A percentile compares a stretch with the other conserved stretches of the same genome.
Conservation (phyloP, 2,888 invertebrate genomes). For the Andrena marginata region DNA sequence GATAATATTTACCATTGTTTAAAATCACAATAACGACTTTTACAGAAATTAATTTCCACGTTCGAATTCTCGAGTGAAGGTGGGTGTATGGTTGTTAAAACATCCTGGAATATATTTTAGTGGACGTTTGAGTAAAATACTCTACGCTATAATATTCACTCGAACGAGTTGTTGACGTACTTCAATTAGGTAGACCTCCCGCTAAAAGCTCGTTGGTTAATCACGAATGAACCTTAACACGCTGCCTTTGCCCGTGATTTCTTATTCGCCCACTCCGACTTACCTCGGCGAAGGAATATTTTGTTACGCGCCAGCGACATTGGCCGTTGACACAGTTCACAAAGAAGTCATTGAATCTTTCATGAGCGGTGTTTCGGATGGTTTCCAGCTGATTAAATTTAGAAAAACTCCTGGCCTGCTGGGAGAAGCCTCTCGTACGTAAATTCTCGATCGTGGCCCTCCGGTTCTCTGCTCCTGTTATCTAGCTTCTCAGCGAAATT, state of each 20-base stretch:
- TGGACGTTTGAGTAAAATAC: no score
- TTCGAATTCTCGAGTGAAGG: no score
- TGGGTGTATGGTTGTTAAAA: no score
- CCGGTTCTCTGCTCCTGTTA: slow-evolving; percentile 2
- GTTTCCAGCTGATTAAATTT: slow-evolving; percentile 57
- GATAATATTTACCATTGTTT: neutral
- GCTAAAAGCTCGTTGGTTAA: neutral
- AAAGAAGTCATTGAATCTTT: slow-evolving; percentile 52
- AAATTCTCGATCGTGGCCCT: neutral
- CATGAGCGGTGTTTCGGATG: slow-evolving; percentile 36
- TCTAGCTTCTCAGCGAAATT: neutral
- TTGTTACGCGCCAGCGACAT: slow-evolving; percentile 11
- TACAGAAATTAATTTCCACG: neutral
- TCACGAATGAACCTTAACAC: neutral
- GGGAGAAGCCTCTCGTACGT: slow-evolving; percentile 10
- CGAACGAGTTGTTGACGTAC: neutral
- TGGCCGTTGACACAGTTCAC: slow-evolving; percentile 14
- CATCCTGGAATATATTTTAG: neutral
- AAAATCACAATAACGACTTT: neutral
- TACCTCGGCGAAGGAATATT: slow-evolving; percentile 22
- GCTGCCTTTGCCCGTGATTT: neutral
- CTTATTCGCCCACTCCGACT: neutral
- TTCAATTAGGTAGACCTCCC: neutral
- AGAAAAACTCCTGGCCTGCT: slow-evolving; percentile 42
- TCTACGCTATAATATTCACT: no score